Base-by-base conservation (phyloP, 2,888 invertebrate species). In the Folsomia candida region DNA sequence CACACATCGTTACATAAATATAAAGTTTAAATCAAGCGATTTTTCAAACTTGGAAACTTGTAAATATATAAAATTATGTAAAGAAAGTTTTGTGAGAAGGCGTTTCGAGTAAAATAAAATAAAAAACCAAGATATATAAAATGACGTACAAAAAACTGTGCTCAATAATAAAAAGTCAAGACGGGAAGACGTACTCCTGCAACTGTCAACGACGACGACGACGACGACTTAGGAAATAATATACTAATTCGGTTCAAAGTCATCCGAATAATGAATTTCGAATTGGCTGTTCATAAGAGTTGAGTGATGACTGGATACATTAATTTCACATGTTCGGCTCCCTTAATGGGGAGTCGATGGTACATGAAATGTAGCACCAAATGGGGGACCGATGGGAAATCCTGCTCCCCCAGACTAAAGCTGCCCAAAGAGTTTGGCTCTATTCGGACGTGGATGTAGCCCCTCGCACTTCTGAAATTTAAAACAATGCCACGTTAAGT, bases 371-470 rank as follows among this genome's bases (percentile, higher is more conserved):
- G 94, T 79, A 91, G 89, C 82, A 97, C 93, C 89, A 97, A 92
- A 81, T 93, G 92, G n/a, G 97, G 95, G 77, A 97, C 94, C 66
- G 90, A 91, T 62, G 90, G 89, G 83, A 97, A 97, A 81, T 94
- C 92, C 82, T 95, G 96, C 82, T 93, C 92, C 3, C 97, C 97
- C 80, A 97, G 85, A 67, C 95, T 93, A 83, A 91, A 97, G 71
- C 91, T 90, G 71, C 92, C 92, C 68, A 89, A 88, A 18, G 85
- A 85, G 81, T 89, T 88, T 80, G 89, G 89, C 83, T 93, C 92
- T 76, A 97, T 97, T 80, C 95, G 89, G 92, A 97, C 94, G 84
- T 97, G 97, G 93, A 97, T 96, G 82, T 94, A 96, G 64, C 97
- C 95, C 81, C 93, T 89, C 67, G 93, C 92, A 82, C 96, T 95